phyloP scores from a whole-genome alignment of 2,888 invertebrate species.

The Oeneis ivallda region DNA sequence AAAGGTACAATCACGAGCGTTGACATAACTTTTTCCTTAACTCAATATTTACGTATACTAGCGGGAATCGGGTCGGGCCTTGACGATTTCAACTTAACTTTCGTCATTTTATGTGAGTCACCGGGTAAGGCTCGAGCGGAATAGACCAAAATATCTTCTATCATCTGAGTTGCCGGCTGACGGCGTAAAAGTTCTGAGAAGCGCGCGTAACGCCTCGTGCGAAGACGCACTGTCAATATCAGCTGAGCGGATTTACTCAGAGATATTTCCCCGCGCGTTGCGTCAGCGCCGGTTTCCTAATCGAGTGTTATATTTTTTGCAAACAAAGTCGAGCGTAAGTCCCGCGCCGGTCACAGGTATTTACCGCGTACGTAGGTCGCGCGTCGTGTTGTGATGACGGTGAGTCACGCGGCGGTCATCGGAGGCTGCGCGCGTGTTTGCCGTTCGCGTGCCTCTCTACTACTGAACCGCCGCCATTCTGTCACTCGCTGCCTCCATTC shows the following conservation, averaged over 20 bases:
- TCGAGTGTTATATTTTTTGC: conserved; percentile 43
- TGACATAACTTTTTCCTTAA: conserved; percentile 60
- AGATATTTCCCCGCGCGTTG: conserved; percentile 59
- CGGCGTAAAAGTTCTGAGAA: conserved; percentile 47
- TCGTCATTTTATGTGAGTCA: conserved; percentile 81
- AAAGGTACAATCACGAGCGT: conserved; percentile 48
- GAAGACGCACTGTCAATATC: conserved; percentile 62
- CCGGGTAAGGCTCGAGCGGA: conserved; percentile 49
- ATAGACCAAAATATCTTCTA: conserved; percentile 53
- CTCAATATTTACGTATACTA: conserved; percentile 47
- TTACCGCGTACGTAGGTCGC: conserved; percentile 47
- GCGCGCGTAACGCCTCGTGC: conserved; percentile 40
- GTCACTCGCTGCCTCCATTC: conserved; percentile 81
- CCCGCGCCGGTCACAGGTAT: conserved; percentile 54
- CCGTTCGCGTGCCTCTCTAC: conserved; percentile 70
- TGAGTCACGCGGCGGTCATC: conserved; percentile 43
- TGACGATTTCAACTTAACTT: conserved; percentile 75
- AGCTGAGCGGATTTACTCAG: conserved; percentile 59
- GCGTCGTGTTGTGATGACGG: conserved; percentile 34
- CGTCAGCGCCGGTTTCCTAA: conserved; percentile 51
- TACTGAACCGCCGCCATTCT: conserved; percentile 80
- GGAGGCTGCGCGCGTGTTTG: conserved; percentile 63
- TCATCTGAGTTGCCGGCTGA: conserved; percentile 51
- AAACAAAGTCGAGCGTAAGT: conserved; percentile 47
- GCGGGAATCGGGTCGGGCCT: conserved; percentile 55